These are phyloP conservation scores for Steinernema hermaphroditum DNA, from an alignment of 2,888 invertebrate species.

Conservation along the genomic window DNA sequence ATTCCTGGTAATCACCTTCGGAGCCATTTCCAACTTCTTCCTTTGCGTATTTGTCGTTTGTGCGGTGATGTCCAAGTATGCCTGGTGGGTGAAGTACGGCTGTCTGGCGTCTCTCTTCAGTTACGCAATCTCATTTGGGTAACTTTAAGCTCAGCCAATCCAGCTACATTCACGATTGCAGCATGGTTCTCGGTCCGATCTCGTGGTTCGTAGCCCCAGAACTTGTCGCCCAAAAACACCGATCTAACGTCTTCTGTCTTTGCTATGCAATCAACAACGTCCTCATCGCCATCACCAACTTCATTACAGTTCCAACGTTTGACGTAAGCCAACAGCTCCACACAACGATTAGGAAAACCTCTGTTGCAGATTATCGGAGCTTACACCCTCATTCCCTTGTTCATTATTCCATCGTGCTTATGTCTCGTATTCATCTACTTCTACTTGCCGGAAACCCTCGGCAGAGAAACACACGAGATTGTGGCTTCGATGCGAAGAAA, in stretches of 20 bases:
- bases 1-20: slow-evolving; percentile 49
- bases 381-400: slow-evolving; percentile 51
- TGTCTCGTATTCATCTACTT: slow-evolving; percentile 52
- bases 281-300: slow-evolving; percentile 58
- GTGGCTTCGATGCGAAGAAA: slow-evolving; percentile 36
- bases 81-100: slow-evolving; percentile 46
- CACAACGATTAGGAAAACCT: not conserved
- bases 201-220: slow-evolving; percentile 62
- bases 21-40: slow-evolving; percentile 48
- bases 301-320: slow-evolving; percentile 55
- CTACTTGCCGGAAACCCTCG: slow-evolving; percentile 57
- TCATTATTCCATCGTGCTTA: slow-evolving; percentile 54
- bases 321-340: slow-evolving; percentile 38
- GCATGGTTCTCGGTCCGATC: slow-evolving; percentile 56
- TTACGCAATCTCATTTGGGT: slow-evolving; percentile 56
- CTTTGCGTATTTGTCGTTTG: slow-evolving; percentile 51
- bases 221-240: slow-evolving; percentile 58
- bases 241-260: slow-evolving; percentile 57
- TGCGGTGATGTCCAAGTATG: slow-evolving; percentile 41
- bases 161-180: slow-evolving; percentile 20
- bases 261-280: slow-evolving; percentile 60
- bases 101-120: slow-evolving; percentile 48
- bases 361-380: slow-evolving; percentile 53
- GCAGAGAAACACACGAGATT: slow-evolving; percentile 50
- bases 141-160: slow-evolving; percentile 17